Evolutionary conservation across 2,888 invertebrate species (phyloP).

Genomic region (Artemia sinica): DNA sequence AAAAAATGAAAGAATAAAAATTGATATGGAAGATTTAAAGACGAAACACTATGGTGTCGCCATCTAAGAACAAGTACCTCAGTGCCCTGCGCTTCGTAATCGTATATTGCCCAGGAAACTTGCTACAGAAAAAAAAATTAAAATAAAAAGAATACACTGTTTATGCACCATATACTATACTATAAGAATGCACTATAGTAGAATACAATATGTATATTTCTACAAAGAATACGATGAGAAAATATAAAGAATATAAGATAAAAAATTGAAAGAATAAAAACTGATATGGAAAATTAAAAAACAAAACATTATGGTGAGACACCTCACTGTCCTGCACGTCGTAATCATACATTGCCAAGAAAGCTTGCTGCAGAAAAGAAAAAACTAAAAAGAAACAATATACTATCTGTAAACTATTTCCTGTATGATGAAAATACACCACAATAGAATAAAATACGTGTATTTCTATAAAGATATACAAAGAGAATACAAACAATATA

Average conservation of each 20-base stretch:
- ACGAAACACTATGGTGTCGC: constrained; percentile 53
- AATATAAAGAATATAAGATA: background rate
- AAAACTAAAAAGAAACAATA: background rate
- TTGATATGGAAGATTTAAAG: background rate
- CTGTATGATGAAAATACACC: too few species aligned
- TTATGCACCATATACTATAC: background rate
- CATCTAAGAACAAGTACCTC: constrained; percentile 49
- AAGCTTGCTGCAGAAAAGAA: constrained; percentile 47
- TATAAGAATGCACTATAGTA: background rate
- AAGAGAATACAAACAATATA: too few species aligned
- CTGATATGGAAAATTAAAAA: background rate
- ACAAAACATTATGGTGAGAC: constrained; percentile 63
- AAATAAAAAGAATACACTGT: background rate
- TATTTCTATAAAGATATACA: too few species aligned
- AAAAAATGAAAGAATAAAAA: background rate
- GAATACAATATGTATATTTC: background rate
- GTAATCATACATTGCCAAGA: constrained; percentile 92
- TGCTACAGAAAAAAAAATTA: constrained; percentile 38
- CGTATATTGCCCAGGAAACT: constrained; percentile 85
- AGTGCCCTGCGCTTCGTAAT: constrained; percentile 88
- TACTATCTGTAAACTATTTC: too few species aligned
- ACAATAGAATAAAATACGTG: too few species aligned
- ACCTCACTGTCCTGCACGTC: constrained; percentile 91
- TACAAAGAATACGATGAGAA: background rate
- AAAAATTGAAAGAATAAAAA: background rate